Evolutionary conservation across 2,113 vertebrate species (phyloP).

Genomic region (Ptilonorhynchus violaceus): DNA sequence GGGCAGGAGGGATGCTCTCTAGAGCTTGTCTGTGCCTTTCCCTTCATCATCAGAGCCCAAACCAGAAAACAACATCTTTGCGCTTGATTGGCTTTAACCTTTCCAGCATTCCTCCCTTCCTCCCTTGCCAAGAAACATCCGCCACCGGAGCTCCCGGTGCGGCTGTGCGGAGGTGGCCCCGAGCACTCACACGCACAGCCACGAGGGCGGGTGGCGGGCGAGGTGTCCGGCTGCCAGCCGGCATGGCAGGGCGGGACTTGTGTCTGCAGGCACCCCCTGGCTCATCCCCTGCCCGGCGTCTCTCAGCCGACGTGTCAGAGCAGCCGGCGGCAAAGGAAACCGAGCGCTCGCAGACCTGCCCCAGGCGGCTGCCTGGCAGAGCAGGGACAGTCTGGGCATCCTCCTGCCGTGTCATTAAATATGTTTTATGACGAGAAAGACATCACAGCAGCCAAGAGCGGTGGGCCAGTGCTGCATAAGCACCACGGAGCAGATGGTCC

Average conservation of each 20-base stretch:
- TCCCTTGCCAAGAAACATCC: not conserved
- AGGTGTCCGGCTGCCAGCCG: not conserved
- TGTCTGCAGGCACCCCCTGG: not conserved
- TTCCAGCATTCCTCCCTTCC: not conserved
- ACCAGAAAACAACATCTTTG: not conserved
- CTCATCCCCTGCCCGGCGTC: not conserved
- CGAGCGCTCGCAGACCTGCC: not conserved
- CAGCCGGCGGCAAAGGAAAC: not conserved
- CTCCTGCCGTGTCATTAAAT: not conserved
- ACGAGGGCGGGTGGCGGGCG: accelerated
- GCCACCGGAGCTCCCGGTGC: accelerated
- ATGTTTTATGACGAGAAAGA: not conserved
- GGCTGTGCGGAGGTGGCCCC: not conserved
- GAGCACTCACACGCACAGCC: not conserved
- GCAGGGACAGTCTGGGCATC: not conserved
- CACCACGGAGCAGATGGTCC: not conserved
- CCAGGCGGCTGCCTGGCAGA: not conserved
- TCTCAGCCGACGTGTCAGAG: not conserved
- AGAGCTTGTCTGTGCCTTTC: not conserved
- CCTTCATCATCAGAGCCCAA: not conserved
- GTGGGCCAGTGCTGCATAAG: not conserved
- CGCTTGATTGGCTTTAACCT: not conserved
- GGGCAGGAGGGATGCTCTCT: not conserved
- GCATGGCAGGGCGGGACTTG: not conserved
- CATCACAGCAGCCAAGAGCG: not conserved